These are phyloP conservation scores for Hermetia illucens DNA, from an alignment of 1,140 invertebrate genomes.

Conservation along the genomic window DNA sequence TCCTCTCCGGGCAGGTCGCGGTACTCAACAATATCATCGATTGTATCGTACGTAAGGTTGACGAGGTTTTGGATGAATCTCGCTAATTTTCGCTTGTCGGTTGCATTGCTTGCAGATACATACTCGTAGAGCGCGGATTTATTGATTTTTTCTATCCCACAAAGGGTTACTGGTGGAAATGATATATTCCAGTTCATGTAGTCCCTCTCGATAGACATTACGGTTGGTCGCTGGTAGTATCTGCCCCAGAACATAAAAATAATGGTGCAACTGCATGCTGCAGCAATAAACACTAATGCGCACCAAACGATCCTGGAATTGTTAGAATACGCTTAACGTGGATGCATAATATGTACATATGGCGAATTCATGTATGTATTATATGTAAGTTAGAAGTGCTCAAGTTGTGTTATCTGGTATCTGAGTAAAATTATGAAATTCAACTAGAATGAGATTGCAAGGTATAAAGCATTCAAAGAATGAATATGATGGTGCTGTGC, in stretches of 20 bases:
- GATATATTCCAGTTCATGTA: conserved; percentile 21
- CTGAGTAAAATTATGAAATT: too few relatives aligned
- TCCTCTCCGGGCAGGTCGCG: neutral
- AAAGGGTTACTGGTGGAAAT: conserved; percentile 21
- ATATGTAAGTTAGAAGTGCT: too few relatives aligned
- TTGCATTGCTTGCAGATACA: neutral
- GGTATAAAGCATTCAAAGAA: too few relatives aligned
- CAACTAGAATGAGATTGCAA: too few relatives aligned
- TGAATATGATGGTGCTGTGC: too few relatives aligned
- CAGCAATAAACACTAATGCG: too few relatives aligned
- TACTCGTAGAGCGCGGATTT: conserved; percentile 7
- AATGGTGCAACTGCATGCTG: too few relatives aligned
- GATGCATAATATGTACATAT: too few relatives aligned
- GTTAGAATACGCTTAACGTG: too few relatives aligned
- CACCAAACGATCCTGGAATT: too few relatives aligned
- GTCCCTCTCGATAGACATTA: conserved; percentile 24
- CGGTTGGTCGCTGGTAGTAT: conserved; percentile 18
- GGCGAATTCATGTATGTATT: too few relatives aligned
- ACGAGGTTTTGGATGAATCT: neutral
- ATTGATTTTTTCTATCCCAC: conserved; percentile 11
- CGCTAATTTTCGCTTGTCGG: neutral
- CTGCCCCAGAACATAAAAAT: conserved; percentile 11
- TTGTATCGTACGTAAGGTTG: conserved; percentile 2
- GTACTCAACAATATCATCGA: neutral
- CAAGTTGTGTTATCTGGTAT: too few relatives aligned